phyloP scores from a whole-genome alignment of 2,113 vertebrate species.

The Ochotona curzoniae region DNA sequence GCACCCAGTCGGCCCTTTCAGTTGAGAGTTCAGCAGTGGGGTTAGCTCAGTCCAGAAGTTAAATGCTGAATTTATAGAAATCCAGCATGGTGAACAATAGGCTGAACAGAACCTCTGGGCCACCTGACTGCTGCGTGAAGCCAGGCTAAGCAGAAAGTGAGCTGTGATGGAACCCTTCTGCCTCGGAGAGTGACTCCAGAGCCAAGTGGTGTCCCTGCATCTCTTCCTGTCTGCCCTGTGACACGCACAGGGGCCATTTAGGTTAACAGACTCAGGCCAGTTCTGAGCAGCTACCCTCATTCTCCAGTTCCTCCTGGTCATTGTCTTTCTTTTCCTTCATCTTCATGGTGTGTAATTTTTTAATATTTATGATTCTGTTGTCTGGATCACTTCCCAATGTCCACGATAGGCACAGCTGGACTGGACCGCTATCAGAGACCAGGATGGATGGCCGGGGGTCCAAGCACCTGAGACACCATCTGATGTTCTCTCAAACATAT shows the following conservation, averaged over 20 bases:
- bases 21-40: conserved; percentile 82
- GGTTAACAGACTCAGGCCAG: background rate
- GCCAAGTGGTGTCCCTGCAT: conserved; percentile 81
- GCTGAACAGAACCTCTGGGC: conserved; percentile 48
- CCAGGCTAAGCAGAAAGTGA: conserved; percentile 81
- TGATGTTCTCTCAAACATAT: too few species aligned
- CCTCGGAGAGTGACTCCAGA: conserved; percentile 84
- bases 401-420: too few species aligned
- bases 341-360: too few species aligned
- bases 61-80: conserved; percentile 81
- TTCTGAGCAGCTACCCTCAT: conserved; percentile 92
- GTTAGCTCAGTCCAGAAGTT: conserved; percentile 83
- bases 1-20: conserved; percentile 76
- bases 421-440: too few species aligned
- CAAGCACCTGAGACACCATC: too few species aligned
- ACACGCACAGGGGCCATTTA: conserved; percentile 42
- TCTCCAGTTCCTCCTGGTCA: conserved; percentile 94
- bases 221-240: conserved; percentile 71
- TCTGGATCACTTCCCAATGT: too few species aligned
- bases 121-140: conserved; percentile 69
- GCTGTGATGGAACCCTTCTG: conserved; percentile 77
- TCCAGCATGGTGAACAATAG: conserved; percentile 78
- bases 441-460: too few species aligned
- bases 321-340: conserved; percentile 95
- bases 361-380: too few species aligned